phyloP scores from a whole-genome alignment of 2,888 invertebrate genomes.

The Danaus chrysippus region DNA sequence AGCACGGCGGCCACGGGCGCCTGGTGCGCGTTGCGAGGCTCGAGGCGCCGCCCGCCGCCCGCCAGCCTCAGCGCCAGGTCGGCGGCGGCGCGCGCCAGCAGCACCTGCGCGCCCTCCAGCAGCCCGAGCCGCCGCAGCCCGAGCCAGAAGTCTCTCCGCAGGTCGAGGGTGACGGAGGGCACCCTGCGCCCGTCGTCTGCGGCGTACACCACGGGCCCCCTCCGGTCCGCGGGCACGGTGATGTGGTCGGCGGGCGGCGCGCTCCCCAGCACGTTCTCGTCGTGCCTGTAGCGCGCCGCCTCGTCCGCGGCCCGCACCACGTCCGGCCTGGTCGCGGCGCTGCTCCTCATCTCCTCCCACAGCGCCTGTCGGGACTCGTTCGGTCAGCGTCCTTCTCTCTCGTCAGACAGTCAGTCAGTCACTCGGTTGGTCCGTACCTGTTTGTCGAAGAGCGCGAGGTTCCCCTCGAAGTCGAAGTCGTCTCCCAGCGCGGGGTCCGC shows the following conservation, averaged over 20 bases:
- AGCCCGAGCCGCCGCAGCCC: constrained; percentile 72
- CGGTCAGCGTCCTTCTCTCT: too few species aligned
- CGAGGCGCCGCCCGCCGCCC: constrained; percentile 91
- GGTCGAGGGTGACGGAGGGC: constrained; percentile 83
- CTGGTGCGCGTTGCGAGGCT: constrained; percentile 93
- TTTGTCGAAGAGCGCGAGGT: constrained; percentile 94
- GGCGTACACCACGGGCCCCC: constrained; percentile 80
- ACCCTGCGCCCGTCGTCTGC: constrained; percentile 90
- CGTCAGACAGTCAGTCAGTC: too few species aligned
- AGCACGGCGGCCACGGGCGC: constrained; percentile 89
- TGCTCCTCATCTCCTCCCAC: constrained; percentile 58
- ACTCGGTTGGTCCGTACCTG: constrained; percentile 75
- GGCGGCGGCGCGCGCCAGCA: constrained; percentile 89
- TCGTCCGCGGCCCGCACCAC: constrained; percentile 61
- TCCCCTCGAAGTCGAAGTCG: constrained; percentile 97
- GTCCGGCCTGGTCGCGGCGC: constrained; percentile 51
- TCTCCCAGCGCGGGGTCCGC: constrained; percentile 81
- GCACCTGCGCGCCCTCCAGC: constrained; percentile 83
- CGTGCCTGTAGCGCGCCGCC: constrained; percentile 83
- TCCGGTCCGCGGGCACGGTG: constrained; percentile 81
- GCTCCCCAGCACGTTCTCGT: constrained; percentile 87
- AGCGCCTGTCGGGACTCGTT: constrained; percentile 43
- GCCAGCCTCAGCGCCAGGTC: constrained; percentile 88
- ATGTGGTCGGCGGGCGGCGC: constrained; percentile 73
- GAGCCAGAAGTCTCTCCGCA: constrained; percentile 83